These are phyloP conservation scores for Iguana delicatissima DNA, from an alignment of 2,797 vertebrate species.

Conservation along the genomic window DNA sequence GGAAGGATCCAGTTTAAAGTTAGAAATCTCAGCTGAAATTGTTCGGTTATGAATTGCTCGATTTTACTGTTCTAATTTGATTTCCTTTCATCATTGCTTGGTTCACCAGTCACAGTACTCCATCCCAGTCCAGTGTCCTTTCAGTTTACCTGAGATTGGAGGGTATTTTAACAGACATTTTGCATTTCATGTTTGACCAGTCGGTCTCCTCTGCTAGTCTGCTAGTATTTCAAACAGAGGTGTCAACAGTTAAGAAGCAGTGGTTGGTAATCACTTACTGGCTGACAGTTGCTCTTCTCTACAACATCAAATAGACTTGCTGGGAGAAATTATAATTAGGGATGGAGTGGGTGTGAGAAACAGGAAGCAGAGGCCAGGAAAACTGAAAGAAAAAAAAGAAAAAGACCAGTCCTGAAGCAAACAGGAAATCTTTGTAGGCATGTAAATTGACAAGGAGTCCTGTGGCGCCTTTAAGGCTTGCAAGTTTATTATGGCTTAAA, in stretches of 20 bases:
- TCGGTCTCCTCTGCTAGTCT: neutral
- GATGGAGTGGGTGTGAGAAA: neutral
- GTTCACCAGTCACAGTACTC: too few species aligned
- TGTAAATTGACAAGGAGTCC: too few species aligned
- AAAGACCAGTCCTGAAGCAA: neutral
- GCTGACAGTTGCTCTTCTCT: neutral
- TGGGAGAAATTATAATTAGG: neutral
- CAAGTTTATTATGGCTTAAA: too few species aligned
- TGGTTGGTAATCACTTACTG: neutral
- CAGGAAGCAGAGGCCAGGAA: neutral
- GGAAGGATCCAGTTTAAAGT: neutral
- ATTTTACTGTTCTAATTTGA: neutral
- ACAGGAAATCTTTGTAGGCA: neutral
- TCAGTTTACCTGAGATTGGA: neutral
- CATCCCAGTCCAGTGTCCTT: too few species aligned
- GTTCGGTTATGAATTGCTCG: neutral
- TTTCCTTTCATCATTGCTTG: neutral
- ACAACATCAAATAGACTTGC: neutral
- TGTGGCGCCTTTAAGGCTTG: too few species aligned
- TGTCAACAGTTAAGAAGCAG: neutral
- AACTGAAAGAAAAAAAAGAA: neutral
- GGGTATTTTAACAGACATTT: neutral
- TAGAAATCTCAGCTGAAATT: constrained; percentile 35
- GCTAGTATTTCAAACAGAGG: neutral
- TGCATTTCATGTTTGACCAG: neutral